Base-by-base conservation (phyloP, 2,888 invertebrate species). In the Coronaproctus castanopsis region DNA sequence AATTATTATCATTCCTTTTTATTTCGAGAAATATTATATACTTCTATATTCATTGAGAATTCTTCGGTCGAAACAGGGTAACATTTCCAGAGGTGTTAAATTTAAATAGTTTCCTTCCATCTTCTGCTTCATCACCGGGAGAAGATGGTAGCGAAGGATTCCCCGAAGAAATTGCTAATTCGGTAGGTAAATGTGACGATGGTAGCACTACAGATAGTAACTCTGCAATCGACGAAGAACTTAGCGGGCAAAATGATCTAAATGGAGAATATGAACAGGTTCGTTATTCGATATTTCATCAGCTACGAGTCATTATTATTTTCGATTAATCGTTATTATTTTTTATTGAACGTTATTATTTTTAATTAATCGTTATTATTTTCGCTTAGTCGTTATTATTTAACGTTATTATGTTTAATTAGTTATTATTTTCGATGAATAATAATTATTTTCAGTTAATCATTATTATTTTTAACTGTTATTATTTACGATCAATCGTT, bases 61-160 rank as follows among this genome's bases (percentile, higher is more conserved):
- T n/a, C n/a, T n/a, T n/a, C n/a, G n/a, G n/a, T n/a, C n/a, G n/a
- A n/a, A n/a, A n/a, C 68, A 87, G 87, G 71, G 84, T 90, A 62
- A 81, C 82, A 2, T 90, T 90, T 71, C 86, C 87, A 2, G 83
- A 87, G 70, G 76, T 78, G 19, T 72, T 90, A 55, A 83, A 89
- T 71, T 73, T 90, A 66, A 89, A 88, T 70, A 78, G 79, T 50
- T 84, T 87, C 67, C 75, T 87, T 21, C 50, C 57, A 2, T 57
- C 3, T 21, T 36, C 59, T n/a, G 21, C 21, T 22, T 18, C 54
- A 2, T 51, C 55, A 10, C 23, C 54, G n/a, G 24, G 51, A 22
- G 64, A 63, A 19, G 63, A 62, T 23, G 63, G 63, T 24, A 68
- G 65, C 48, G 70, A 70, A 57, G 72, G 74, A 52, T 72, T 71